Evolutionary conservation across 2,888 invertebrate genomes (phyloP), one percentile per base, ranked within the genome.

Genomic region (Lypha dubia): DNA sequence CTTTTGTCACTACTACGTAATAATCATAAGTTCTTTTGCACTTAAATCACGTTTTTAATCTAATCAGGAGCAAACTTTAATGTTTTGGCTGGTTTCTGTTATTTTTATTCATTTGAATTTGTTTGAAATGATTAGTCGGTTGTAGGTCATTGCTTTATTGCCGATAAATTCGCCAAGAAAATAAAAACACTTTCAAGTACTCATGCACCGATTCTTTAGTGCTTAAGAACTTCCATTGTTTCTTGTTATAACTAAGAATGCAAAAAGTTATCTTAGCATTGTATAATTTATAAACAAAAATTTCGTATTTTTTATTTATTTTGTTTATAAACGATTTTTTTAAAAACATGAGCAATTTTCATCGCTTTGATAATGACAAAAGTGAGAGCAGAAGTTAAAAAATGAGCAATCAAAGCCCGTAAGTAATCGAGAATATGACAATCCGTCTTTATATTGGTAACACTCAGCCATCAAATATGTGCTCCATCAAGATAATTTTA

Each of bases 161-260:
- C 13, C 46, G 17, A 17, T 17, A 6, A 65, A n/a, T 46, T 28
- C 15, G 1, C 1, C 60, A 11, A 44, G 6, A 20, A 22, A 49
- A n/a, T n/a, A 17, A 62, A 44, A 44, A 28, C 1, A 13, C 11
- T 32, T 28, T 17, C 32, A 1, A 63, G 63, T 65, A 20, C 65
- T 65, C 44, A 63, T 24, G 63, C 63, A 67, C 46, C 38, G 20
- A 32, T 46, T 32, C 6, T 46, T 17, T 51, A 28, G 68, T 70
- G 24, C 68, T 24, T n/a, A 8, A 24, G 68, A 24, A 70, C 68
- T 68, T 6, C 20, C n/a, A 24, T 24, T 53, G 41, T 38, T 53
- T 70, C 24, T 24, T 41, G 5, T 41, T 24, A 15, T 53, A 17
- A 9, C 24, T 22, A 22, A 6, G 38, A 38, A 53, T n/a, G n/a